Percentiles rank a stretch among this genome's conserved stretches.
Evolutionary conservation across 2,113 vertebrate species (phyloP).

Genomic region (Ascaphus truei): DNA sequence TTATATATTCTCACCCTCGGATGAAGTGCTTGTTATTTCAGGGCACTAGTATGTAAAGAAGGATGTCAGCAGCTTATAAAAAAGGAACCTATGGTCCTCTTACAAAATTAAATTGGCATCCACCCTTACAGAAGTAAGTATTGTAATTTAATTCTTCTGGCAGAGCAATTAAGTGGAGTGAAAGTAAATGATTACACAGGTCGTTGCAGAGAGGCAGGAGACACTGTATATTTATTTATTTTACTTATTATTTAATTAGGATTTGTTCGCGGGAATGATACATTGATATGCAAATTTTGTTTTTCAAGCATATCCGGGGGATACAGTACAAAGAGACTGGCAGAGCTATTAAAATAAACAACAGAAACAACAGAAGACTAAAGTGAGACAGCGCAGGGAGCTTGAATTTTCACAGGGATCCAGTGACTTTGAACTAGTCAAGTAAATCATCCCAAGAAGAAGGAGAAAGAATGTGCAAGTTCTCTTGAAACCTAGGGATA

Average conservation of each 20-base stretch:
- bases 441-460: constrained; percentile 9
- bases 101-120: constrained; percentile 33
- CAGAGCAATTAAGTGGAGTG: constrained; percentile 21
- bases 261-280: constrained; percentile 2
- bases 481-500: constrained; percentile 3
- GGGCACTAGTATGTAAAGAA: neutral
- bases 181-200: constrained; percentile 8
- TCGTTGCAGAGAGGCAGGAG: neutral
- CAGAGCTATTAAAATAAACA: constrained; percentile 9
- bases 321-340: constrained; percentile 2
- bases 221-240: constrained; percentile 1
- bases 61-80: constrained; percentile 17
- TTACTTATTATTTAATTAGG: constrained; percentile 29
- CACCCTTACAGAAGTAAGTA: constrained; percentile 12
- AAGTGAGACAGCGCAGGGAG: neutral
- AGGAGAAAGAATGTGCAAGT: constrained; percentile 2
- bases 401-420: neutral
- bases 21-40: constrained; percentile 18
- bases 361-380: constrained; percentile 9
- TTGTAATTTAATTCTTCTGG: constrained; percentile 23
- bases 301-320: neutral
- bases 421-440: constrained; percentile 21
- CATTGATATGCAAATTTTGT: constrained; percentile 27
- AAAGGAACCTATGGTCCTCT: constrained; percentile 17
- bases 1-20: neutral